phyloP scores from a whole-genome alignment of 2,113 vertebrate species.

The Carollia perspicillata region DNA sequence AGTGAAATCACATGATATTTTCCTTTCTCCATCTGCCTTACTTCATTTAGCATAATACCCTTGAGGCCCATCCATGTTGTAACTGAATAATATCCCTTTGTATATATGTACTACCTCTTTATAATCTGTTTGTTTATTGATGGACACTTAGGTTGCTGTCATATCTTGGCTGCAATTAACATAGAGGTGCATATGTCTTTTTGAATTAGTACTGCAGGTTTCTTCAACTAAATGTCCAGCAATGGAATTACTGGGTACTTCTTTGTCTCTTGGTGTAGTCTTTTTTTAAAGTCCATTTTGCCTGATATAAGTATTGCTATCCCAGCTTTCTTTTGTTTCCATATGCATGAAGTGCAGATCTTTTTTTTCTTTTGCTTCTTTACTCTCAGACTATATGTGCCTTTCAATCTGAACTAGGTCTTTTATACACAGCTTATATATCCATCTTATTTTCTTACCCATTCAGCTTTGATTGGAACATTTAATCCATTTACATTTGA shows the following conservation, averaged over 20 bases:
- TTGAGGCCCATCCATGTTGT: not conserved
- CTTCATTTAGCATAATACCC: not conserved
- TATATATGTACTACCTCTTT: not conserved
- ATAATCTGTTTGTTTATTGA: not conserved
- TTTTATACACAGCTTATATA: not conserved
- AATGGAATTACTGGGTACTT: not conserved
- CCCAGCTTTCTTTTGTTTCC: not conserved
- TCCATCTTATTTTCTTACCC: not conserved
- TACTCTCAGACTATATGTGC: not conserved
- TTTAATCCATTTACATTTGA: not conserved
- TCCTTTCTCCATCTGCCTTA: not conserved
- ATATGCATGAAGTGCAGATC: not conserved
- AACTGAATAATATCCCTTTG: not conserved
- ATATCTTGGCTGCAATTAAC: not conserved
- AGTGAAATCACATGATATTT: not conserved
- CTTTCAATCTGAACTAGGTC: not conserved
- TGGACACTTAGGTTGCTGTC: not conserved
- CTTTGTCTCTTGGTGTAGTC: not conserved
- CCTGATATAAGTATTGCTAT: not conserved
- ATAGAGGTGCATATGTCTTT: not conserved
- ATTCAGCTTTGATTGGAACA: not conserved
- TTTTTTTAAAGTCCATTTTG: not conserved
- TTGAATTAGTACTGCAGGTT: not conserved
- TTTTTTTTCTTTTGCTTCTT: not conserved
- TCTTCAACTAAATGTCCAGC: not conserved